These are phyloP conservation scores for Megalopta genalis DNA, from an alignment of 1,140 invertebrate genomes.

Conservation along the genomic window DNA sequence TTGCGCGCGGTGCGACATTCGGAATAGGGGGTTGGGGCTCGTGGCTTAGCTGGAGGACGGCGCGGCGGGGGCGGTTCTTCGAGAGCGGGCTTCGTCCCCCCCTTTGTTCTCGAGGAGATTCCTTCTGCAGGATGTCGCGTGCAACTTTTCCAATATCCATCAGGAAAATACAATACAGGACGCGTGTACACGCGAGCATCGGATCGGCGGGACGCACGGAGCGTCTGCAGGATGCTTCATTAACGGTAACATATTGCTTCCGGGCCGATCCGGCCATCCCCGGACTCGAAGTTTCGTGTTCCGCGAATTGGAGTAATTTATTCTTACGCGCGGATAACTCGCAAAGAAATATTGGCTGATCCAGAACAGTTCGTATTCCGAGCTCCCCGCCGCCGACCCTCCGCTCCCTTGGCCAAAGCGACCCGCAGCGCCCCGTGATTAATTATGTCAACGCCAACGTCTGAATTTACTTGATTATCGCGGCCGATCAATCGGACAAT, in stretches of 20 bases:
- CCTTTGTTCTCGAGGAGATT: constrained; percentile 31
- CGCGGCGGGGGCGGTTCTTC: constrained; percentile 16
- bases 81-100: constrained; percentile 40
- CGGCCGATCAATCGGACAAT: not conserved
- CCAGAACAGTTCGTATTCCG: not conserved
- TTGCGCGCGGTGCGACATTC: constrained; percentile 21
- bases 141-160: constrained; percentile 66
- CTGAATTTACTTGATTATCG: constrained; percentile 8
- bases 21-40: too few relatives aligned
- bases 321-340: constrained; percentile 9
- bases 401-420: not conserved
- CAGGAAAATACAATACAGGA: constrained; percentile 34
- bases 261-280: constrained; percentile 8
- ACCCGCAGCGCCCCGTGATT: not conserved
- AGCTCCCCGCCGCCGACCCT: too few relatives aligned
- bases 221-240: constrained; percentile 39
- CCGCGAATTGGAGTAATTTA: constrained; percentile 20
- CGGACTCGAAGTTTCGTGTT: constrained; percentile 3
- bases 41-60: too few relatives aligned
- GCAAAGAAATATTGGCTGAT: constrained; percentile 25
- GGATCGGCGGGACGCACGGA: constrained; percentile 15
- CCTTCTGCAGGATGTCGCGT: constrained; percentile 53
- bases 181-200: constrained; percentile 32
- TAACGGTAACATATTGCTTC: constrained; percentile 47
- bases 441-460: constrained; percentile 5